Evolutionary conservation across 2,888 invertebrate species (phyloP).

Genomic region (Kryphioiulus occultus): DNA sequence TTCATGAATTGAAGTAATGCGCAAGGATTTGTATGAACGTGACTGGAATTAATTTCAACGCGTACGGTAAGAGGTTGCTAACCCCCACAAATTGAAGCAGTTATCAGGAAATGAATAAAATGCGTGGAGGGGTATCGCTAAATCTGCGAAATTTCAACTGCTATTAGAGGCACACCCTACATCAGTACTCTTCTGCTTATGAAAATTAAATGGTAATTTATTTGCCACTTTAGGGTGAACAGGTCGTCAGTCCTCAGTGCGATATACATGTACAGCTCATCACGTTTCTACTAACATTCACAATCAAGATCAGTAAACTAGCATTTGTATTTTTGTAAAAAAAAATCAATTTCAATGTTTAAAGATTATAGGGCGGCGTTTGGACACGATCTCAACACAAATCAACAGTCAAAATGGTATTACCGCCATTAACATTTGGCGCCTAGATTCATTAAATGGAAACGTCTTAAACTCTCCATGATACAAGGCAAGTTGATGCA

Average conservation of each 20-base stretch:
- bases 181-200: neutral
- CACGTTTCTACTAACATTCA: neutral
- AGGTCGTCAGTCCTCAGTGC: neutral
- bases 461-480: too few species aligned
- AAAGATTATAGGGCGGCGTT: neutral
- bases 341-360: neutral
- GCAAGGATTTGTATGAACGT: neutral
- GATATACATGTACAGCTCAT: neutral
- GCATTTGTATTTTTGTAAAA: neutral
- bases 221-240: neutral
- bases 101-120: slow-evolving; percentile 3
- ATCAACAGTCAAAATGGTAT: neutral
- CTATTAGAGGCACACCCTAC: slow-evolving; percentile 12
- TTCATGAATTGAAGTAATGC: neutral
- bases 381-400: neutral
- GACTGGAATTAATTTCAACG: neutral
- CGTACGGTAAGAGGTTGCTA: neutral
- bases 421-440: neutral
- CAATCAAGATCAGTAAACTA: too few species aligned
- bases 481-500: too few species aligned
- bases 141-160: neutral
- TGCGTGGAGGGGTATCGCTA: neutral
- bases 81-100: neutral
- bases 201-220: slow-evolving; percentile 28
- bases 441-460: neutral